These are phyloP conservation scores for Bimastos eiseni DNA, from an alignment of 2,888 invertebrate species.

Conservation along the genomic window DNA sequence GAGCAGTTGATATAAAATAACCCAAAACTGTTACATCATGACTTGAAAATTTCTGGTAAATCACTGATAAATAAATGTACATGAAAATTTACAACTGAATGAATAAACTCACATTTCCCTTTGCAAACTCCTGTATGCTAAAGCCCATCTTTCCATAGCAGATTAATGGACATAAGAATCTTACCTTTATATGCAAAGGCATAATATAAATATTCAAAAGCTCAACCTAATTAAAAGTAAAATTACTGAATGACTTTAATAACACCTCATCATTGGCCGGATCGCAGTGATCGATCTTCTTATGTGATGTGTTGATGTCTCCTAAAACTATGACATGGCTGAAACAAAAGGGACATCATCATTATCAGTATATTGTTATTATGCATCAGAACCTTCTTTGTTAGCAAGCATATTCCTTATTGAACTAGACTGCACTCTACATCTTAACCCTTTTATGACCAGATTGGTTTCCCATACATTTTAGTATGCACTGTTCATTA, in stretches of 20 bases:
- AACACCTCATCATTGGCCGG: conserved; percentile 55
- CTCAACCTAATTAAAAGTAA: not conserved
- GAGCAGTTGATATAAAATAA: too few species aligned
- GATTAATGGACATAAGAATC: not conserved
- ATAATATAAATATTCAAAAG: not conserved
- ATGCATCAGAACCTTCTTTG: not conserved
- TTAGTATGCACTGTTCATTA: too few species aligned
- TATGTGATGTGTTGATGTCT: conserved; percentile 65
- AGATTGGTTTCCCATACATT: too few species aligned
- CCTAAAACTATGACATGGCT: conserved; percentile 65
- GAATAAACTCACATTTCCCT: not conserved
- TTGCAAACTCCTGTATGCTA: too few species aligned
- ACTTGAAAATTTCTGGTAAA: too few species aligned
- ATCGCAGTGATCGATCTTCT: conserved; percentile 64
- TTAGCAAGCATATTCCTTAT: not conserved
- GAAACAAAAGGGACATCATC: conserved; percentile 45
- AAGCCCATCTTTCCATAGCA: not conserved
- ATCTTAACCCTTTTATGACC: too few species aligned
- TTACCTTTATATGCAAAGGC: not conserved
- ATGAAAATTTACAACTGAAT: not conserved
- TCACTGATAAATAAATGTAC: too few species aligned
- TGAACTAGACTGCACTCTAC: too few species aligned
- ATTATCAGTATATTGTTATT: not conserved
- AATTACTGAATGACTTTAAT: not conserved
- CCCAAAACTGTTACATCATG: too few species aligned